Conservation (phyloP, 1,140 invertebrate species). For the Eurosta solidaginis region DNA sequence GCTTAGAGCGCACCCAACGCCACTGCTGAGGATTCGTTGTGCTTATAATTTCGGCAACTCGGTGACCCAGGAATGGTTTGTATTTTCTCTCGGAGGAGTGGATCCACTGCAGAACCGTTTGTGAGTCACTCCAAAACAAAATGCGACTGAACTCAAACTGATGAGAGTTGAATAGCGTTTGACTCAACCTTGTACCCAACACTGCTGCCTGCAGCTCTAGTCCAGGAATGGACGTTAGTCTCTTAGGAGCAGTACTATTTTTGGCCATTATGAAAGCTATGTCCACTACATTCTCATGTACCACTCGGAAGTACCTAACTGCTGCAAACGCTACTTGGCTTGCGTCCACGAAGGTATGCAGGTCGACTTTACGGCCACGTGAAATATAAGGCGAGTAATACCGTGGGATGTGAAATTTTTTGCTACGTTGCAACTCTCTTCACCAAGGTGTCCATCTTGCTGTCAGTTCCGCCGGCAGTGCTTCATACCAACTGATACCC, state of each 20-base stretch:
- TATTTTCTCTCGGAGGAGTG: neutral
- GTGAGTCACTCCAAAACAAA: too few relatives aligned
- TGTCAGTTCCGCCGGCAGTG: neutral
- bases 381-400: neutral
- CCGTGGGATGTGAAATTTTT: neutral
- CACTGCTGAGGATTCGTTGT: neutral
- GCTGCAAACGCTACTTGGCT: constrained; percentile 16
- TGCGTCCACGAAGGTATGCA: constrained; percentile 1
- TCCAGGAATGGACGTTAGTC: neutral
- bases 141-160: neutral
- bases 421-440: neutral
- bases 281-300: neutral
- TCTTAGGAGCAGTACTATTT: neutral
- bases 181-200: neutral
- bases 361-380: neutral
- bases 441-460: neutral
- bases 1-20: neutral
- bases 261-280: neutral
- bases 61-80: neutral
- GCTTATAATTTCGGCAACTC: neutral
- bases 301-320: neutral
- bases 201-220: constrained; percentile 12
- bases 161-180: neutral
- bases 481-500: neutral
- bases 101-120: constrained; percentile 9